Evolutionary conservation across 2,888 invertebrate genomes (phyloP).

Genomic region (Heliconius cydno): DNA sequence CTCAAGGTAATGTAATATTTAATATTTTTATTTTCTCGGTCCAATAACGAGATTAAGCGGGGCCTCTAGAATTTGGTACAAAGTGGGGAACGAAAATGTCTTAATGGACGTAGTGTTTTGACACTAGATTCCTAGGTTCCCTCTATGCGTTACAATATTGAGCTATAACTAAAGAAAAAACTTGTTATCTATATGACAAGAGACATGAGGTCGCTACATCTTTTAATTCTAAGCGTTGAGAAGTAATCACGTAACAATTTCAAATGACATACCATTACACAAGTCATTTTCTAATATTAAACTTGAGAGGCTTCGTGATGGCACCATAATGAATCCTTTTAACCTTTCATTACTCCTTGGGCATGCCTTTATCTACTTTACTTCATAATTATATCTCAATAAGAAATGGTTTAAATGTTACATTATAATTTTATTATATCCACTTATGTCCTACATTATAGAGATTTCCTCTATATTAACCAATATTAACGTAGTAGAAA

Average conservation of each 20-base stretch:
- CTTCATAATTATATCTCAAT: background rate
- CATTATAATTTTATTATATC: too few species aligned
- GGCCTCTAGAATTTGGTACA: too few species aligned
- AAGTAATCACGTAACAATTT: slow-evolving; percentile 16
- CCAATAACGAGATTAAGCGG: too few species aligned
- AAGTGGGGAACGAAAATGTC: too few species aligned
- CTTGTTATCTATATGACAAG: background rate
- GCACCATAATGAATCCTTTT: slow-evolving; percentile 16
- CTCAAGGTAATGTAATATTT: too few species aligned
- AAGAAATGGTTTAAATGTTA: background rate
- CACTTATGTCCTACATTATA: too few species aligned
- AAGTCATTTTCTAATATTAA: slow-evolving; percentile 27
- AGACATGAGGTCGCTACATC: background rate
- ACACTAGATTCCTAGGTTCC: too few species aligned
- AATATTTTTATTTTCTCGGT: too few species aligned
- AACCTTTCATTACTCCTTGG: background rate
- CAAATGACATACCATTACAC: slow-evolving; percentile 26
- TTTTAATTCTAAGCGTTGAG: slow-evolving; percentile 13
- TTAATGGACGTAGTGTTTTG: too few species aligned
- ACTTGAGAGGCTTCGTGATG: slow-evolving; percentile 9
- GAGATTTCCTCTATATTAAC: too few species aligned
- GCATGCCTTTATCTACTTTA: background rate
- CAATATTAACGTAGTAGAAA: background rate
- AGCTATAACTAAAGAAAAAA: background rate
- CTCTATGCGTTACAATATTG: too few species aligned